Percentiles rank a stretch among this genome's conserved stretches.
phyloP scores from a whole-genome alignment of 1,140 invertebrate species.

The Neodiprion lecontei region DNA sequence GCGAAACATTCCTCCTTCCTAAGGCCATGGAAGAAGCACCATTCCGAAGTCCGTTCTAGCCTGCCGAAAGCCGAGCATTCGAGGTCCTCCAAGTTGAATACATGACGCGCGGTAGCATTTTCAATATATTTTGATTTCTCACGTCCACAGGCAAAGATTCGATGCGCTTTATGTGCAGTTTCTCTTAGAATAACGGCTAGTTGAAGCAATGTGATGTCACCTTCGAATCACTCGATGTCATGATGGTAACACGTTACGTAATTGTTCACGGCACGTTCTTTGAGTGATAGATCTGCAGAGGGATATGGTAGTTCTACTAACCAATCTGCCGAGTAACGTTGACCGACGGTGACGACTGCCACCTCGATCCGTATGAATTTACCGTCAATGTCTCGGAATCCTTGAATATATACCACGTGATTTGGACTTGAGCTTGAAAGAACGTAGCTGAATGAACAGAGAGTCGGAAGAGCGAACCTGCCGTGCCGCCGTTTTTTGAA shows the following conservation, averaged over 20 bases:
- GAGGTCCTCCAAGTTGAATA: background rate
- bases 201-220: background rate
- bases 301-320: background rate
- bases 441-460: background rate
- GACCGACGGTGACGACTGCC: background rate
- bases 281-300: background rate
- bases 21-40: background rate
- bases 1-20: background rate
- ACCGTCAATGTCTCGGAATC: background rate
- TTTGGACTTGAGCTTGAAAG: background rate
- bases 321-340: background rate
- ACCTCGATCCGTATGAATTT: background rate
- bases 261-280: background rate
- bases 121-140: background rate
- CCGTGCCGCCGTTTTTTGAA: too few relatives aligned
- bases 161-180: background rate
- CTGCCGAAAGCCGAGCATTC: background rate
- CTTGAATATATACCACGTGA: background rate
- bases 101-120: background rate
- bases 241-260: background rate
- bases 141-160: background rate
- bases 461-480: too few relatives aligned
- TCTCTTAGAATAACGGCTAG: background rate
- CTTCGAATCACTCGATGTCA: background rate
- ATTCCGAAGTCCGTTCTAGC: background rate